These are phyloP conservation scores for Gallinago stenura DNA, from an alignment of 2,797 vertebrate species.

Conservation along the genomic window DNA sequence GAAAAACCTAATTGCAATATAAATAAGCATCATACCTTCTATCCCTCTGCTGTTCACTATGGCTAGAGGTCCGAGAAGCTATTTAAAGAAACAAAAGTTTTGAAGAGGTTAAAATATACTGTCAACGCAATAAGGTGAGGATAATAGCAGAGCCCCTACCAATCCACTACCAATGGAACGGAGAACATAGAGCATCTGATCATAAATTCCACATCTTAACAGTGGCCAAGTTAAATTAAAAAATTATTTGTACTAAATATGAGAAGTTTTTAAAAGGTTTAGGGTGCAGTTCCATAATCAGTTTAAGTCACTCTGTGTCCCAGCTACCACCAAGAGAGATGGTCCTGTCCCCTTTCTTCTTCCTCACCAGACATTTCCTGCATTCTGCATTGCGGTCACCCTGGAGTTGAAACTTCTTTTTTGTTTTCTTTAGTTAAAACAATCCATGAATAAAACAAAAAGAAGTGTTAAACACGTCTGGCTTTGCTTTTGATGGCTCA, in stretches of 20 bases:
- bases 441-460: not conserved
- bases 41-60: slow-evolving; percentile 85
- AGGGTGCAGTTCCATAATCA: not conserved
- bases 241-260: slow-evolving; percentile 12
- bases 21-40: slow-evolving; percentile 84
- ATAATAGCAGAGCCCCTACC: not conserved
- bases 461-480: not conserved
- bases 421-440: not conserved
- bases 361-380: not conserved
- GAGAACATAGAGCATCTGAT: not conserved
- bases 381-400: not conserved
- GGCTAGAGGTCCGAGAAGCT: slow-evolving; percentile 85
- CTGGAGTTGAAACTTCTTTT: not conserved
- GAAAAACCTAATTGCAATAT: not conserved
- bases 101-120: slow-evolving; percentile 8
- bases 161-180: not conserved
- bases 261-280: not conserved
- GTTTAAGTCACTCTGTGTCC: not conserved
- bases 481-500: not conserved
- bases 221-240: not conserved
- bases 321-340: not conserved
- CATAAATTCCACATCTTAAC: not conserved
- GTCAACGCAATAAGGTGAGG: not conserved
- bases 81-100: slow-evolving; percentile 46
- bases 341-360: not conserved